phyloP scores from a whole-genome alignment of 1,140 invertebrate species.

The Drosophila mauritiana region DNA sequence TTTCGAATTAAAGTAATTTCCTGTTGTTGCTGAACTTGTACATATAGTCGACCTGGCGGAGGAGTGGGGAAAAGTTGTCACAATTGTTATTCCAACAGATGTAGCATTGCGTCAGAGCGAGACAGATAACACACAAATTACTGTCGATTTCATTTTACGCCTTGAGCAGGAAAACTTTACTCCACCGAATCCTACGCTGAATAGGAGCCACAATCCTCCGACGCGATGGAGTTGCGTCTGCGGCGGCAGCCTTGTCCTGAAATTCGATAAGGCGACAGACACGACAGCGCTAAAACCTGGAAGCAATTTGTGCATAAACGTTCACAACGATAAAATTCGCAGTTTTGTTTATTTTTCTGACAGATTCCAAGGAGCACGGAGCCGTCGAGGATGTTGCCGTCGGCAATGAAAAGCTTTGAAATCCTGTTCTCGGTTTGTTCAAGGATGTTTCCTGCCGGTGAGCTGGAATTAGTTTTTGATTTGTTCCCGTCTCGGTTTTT shows the following conservation, averaged over 20 bases:
- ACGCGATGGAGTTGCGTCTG: constrained; percentile 25
- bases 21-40: constrained; percentile 52
- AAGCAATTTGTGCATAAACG: constrained; percentile 83
- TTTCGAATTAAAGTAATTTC: constrained; percentile 80
- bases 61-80: constrained; percentile 59
- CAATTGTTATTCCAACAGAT: constrained; percentile 73
- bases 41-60: constrained; percentile 1
- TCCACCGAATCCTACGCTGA: constrained; percentile 29
- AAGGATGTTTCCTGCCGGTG: constrained; percentile 41
- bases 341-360: constrained; percentile 82
- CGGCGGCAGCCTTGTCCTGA: constrained; percentile 56
- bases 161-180: constrained; percentile 79
- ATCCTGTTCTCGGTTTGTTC: constrained; percentile 64
- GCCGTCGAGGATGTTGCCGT: constrained; percentile 6
- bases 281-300: constrained; percentile 71
- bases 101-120: constrained; percentile 20
- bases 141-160: constrained; percentile 82
- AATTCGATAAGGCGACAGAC: constrained; percentile 76
- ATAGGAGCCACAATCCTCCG: constrained; percentile 12
- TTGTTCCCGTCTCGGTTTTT: constrained; percentile 50
- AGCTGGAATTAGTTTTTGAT: constrained; percentile 74
- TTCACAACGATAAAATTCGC: constrained; percentile 80
- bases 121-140: constrained; percentile 74
- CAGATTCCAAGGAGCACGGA: constrained; percentile 42
- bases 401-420: constrained; percentile 57